Base-by-base conservation (phyloP, 1,140 invertebrate species). In the Stenopsyche tienmushanensis region DNA sequence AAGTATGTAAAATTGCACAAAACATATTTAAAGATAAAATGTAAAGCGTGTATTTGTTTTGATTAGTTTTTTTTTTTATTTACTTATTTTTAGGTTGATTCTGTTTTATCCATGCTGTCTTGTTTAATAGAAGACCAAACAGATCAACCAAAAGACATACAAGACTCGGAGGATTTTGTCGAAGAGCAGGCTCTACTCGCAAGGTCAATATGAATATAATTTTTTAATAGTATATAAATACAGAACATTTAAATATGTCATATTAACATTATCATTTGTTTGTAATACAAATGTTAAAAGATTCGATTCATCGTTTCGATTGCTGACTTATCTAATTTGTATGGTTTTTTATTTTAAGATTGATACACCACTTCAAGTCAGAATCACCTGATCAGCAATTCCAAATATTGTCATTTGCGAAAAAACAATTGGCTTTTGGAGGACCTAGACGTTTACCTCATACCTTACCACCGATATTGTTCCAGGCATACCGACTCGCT, bases 121-220 rank as follows among this genome's bases (percentile, higher is more conserved):
- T 88, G 94, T 1, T 75, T 98, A 24, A 87, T 97, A 5, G 87
- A 88, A 71, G 96, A 98, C 75, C 94, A 97, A 74, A 81, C 84
- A 0, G 89, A 92, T 73, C 88, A 92, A 74, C 77, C 82, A 34
- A 73, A 76, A 34, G 86, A 85, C 21, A 84, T 89, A 44, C 81
- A 83, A 60, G 94, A 97, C 79, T 85, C 90, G 0, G 97, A 99
- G 79, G 97, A 99, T 77, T 97, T 99, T 80, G 90, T 91, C 25
- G 97, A 99, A 76, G 97, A 99, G 73, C 97, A 99, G 75, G 90
- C 91, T 21, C 80, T 98, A 2, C 84, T 99, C 59, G 96, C 90
- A 65, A 84, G 88, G 84, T 85, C 71, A 59, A 58, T 65, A 25
- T 13, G 42, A 18, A 29, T 26, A 64, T 64, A 52, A n/a, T 65